Conservation (phyloP, 2,113 vertebrate species). For the Mormoops blainvillei region DNA sequence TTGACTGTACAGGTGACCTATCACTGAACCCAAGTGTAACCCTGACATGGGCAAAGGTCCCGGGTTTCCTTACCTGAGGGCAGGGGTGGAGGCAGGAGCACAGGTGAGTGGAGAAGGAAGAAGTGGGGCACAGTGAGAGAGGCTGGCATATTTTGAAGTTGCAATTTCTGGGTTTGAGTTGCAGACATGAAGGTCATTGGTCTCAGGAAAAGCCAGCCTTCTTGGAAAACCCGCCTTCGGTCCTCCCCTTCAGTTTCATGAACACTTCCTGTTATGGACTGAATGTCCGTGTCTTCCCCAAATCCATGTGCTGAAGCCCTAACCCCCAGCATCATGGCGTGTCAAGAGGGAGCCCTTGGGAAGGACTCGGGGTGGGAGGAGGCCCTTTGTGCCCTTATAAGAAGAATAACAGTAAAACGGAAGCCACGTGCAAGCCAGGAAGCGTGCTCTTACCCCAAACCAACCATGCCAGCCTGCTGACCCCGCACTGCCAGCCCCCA, state of each 20-base stretch:
- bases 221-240: background rate
- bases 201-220: background rate
- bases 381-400: background rate
- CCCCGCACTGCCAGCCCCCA: background rate
- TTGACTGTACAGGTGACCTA: too few species aligned
- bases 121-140: fast-evolving
- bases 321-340: background rate
- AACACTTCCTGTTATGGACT: background rate
- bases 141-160: fast-evolving
- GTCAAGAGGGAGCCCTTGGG: background rate
- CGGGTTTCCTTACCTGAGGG: background rate
- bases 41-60: too few species aligned
- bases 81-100: background rate
- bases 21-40: background rate
- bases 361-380: background rate
- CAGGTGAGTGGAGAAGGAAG: background rate
- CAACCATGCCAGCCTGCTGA: fast-evolving
- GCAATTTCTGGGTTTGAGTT: background rate
- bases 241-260: background rate
- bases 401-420: background rate
- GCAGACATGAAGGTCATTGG: background rate
- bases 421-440: background rate
- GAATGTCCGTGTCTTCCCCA: background rate
- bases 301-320: background rate
- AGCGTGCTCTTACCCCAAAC: background rate